phyloP scores from a whole-genome alignment of 2,797 vertebrate genomes.

The Cryptoblepharus egeriae region DNA sequence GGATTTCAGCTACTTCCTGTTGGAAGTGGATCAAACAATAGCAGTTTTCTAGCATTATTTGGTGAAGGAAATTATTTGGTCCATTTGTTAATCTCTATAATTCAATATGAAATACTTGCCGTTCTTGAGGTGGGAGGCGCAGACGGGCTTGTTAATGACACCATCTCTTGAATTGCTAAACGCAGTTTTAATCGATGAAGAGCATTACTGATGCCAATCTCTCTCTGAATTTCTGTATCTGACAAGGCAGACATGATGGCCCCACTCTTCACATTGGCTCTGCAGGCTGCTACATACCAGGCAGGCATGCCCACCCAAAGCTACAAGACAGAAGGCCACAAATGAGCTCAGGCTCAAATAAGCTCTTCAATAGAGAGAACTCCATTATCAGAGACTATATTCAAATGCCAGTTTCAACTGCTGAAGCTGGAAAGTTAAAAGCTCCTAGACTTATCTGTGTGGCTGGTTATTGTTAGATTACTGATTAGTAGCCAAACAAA shows the following conservation, averaged over 20 bases:
- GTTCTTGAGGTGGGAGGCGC: constrained; percentile 94
- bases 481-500: not conserved
- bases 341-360: not conserved
- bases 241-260: constrained; percentile 97
- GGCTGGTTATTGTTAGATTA: not conserved
- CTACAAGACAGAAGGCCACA: constrained; percentile 67
- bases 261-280: constrained; percentile 96
- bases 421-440: not conserved
- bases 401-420: not conserved
- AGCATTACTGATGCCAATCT: constrained; percentile 96
- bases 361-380: not conserved
- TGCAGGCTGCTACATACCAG: constrained; percentile 96
- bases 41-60: not conserved
- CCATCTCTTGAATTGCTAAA: constrained; percentile 97
- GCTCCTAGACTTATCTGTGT: not conserved
- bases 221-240: constrained; percentile 95
- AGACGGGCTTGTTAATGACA: constrained; percentile 94
- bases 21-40: not conserved
- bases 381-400: too few species aligned
- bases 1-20: not conserved
- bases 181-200: constrained; percentile 93
- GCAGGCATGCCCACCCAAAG: constrained; percentile 98
- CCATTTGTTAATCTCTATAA: not conserved
- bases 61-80: not conserved
- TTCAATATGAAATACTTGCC: constrained; percentile 71